Percentiles rank a stretch among this genome's conserved stretches.
Evolutionary conservation across 2,797 vertebrate species (phyloP).

Genomic region (Acropternis orthonyx): DNA sequence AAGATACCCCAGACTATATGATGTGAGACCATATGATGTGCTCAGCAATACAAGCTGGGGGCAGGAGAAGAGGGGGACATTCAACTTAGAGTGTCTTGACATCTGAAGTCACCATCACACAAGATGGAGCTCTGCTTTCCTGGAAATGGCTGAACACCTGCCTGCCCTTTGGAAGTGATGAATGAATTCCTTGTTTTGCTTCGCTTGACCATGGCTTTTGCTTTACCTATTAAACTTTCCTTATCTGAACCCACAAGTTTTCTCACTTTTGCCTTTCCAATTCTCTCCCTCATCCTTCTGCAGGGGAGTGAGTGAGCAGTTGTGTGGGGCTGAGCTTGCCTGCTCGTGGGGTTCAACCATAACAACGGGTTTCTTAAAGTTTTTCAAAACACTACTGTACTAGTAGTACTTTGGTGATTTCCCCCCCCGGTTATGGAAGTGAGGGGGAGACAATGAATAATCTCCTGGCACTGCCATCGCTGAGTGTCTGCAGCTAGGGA

Average conservation of each 20-base stretch:
- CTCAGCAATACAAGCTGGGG: neutral
- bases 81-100: accelerated
- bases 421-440: neutral
- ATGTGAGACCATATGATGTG: accelerated
- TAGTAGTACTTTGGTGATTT: neutral
- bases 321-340: neutral
- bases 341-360: accelerated
- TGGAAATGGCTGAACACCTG: neutral
- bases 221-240: neutral
- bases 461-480: neutral
- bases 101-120: accelerated
- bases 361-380: neutral
- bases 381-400: neutral
- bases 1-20: neutral
- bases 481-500: neutral
- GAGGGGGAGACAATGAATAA: neutral
- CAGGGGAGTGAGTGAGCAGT: accelerated
- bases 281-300: neutral
- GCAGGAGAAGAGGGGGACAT: accelerated
- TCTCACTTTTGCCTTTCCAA: neutral
- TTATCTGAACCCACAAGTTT: accelerated
- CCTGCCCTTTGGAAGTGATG: neutral
- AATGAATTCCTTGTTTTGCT: neutral
- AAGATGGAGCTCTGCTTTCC: neutral
- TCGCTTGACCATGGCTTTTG: neutral